Conservation (phyloP, 2,888 invertebrate species). For the Clitarchus hookeri region DNA sequence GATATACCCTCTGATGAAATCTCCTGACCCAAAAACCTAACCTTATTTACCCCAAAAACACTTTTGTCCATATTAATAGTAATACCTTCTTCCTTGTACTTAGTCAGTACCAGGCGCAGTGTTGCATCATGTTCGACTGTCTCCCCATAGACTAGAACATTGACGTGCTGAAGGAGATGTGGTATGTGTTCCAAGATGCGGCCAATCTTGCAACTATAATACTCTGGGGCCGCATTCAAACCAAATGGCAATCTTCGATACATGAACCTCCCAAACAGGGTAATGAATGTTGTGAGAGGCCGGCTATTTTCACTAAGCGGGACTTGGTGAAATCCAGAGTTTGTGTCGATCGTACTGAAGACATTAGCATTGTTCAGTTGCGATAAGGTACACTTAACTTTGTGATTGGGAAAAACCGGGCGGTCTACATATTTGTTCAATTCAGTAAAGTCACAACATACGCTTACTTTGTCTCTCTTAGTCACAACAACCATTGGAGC, state of each 20-base stretch:
- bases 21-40: neutral
- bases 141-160: neutral
- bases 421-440: constrained; percentile 4
- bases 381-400: neutral
- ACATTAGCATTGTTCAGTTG: neutral
- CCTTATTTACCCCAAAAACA: neutral
- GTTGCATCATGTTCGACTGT: neutral
- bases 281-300: neutral
- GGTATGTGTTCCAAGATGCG: neutral
- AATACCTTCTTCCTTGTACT: neutral
- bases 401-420: neutral
- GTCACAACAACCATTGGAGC: neutral
- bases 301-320: neutral
- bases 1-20: neutral
- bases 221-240: neutral
- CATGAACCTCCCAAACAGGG: constrained; percentile 1
- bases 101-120: neutral
- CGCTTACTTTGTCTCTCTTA: neutral
- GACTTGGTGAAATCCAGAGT: neutral
- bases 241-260: neutral
- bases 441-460: neutral
- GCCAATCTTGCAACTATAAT: neutral
- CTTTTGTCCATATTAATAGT: neutral
- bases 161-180: neutral
- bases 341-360: neutral